Base-by-base conservation (phyloP, 2,797 vertebrate genomes). In the Synanceia verrucosa region DNA sequence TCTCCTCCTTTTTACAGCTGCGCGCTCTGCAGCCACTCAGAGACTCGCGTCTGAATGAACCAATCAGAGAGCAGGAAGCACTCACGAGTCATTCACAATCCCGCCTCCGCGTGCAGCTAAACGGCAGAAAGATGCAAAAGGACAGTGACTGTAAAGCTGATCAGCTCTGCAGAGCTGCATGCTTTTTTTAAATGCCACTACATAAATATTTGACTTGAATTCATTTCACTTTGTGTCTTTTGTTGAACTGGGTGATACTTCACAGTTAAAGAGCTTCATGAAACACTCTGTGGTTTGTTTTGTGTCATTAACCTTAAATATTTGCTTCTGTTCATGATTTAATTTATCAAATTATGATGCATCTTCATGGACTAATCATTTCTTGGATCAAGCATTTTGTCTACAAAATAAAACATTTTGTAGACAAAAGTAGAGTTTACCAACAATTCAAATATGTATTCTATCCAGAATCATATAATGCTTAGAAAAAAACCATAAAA, bases 1-100 rank as follows among this genome's bases (percentile, higher is more conserved):
- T 74, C 64, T 19, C 52, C 75, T 80, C 47, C 75, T 70, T 86
- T 81, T 86, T 78, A 82, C 70, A 57, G 79, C 75, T 26, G 47
- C 60, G 67, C 66, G 73, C 57, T 59, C 62, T 29, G 61, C 70
- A 39, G 83, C 86, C 74, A 71, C 18, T 79, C 68, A 31, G 36
- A n/a, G 12, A 11, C 41, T 5, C 1, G 53, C 4, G 61, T 70
- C 71, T 29, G 76, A 81, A 87, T 2, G 44, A 81, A 73, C 92
- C 91, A 92, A 93, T 93, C 87, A 81, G 74, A 70, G 78, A 51
- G 61, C 64, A 74, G 82, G 44, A 51, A 5, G 13, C 55, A 19
- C 21, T 1, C 24, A 1, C 33, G 0, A 19, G 65, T 33, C 47
- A 5, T 52, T n/a, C n/a, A 5, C 33, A 21, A 53, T 51, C 28